Conservation (phyloP, 2,888 invertebrate species). For the Amaurobius ferox region DNA sequence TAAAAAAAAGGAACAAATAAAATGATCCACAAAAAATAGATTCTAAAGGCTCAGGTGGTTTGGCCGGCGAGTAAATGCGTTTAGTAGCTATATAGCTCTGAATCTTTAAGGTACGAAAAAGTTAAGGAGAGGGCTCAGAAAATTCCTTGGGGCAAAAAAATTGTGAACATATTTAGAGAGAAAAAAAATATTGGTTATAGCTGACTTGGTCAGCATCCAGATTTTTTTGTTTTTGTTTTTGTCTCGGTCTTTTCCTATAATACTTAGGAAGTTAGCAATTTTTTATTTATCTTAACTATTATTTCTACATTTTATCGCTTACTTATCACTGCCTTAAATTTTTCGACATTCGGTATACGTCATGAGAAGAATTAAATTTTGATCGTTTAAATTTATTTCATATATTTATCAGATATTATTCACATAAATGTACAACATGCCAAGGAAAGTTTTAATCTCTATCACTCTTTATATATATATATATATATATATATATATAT, state of each 20-base stretch:
- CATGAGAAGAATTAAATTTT: no score
- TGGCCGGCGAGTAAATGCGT: slow-evolving; percentile 50
- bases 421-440: no score
- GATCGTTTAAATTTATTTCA: no score
- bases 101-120: slow-evolving; percentile 57
- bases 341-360: no score
- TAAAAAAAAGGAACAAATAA: slow-evolving; percentile 36
- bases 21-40: slow-evolving; percentile 49
- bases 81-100: slow-evolving; percentile 27
- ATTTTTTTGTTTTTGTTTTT: not conserved
- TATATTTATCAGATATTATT: no score
- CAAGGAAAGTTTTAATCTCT: no score
- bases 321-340: not conserved
- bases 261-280: no score
- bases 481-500: no score
- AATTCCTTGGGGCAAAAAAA: slow-evolving; percentile 2
- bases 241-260: not conserved
- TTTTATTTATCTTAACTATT: not conserved
- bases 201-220: not conserved
- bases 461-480: no score
- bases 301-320: not conserved
- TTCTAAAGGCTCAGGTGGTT: slow-evolving; percentile 68
- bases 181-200: slow-evolving; percentile 12
- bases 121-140: not conserved
- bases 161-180: slow-evolving; percentile 14